These are phyloP conservation scores for Copidosoma floridanum DNA, from an alignment of 1,140 invertebrate species.

Conservation along the genomic window DNA sequence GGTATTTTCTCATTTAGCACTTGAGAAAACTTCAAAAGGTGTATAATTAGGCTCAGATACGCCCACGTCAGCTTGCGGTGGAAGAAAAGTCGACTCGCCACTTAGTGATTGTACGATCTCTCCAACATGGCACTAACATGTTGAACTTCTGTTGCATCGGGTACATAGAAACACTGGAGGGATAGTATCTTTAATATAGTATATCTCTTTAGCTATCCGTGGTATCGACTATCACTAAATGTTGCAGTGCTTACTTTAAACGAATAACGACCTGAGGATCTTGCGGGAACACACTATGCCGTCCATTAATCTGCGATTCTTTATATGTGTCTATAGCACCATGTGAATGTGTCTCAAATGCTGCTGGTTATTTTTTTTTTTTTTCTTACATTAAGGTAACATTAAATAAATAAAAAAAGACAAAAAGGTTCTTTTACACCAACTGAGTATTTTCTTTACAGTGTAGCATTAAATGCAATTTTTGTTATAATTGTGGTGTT, in stretches of 20 bases:
- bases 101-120: conserved; percentile 28
- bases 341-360: conserved; percentile 17
- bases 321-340: conserved; percentile 34
- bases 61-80: conserved; percentile 11
- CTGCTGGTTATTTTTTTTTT: no score
- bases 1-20: not conserved
- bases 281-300: conserved; percentile 51
- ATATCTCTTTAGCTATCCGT: not conserved
- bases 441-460: conserved; percentile 8
- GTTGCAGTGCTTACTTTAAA: conserved; percentile 24
- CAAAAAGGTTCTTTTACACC: not conserved
- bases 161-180: no score
- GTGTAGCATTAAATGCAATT: not conserved
- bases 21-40: not conserved
- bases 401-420: no score
- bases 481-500: no score
- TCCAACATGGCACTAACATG: no score
- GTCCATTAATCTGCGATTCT: conserved; percentile 46
- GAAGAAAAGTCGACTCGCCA: conserved; percentile 24
- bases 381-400: conserved; percentile 13
- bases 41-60: conserved; percentile 6
- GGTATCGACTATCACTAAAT: conserved; percentile 29
- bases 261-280: conserved; percentile 47
- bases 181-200: conserved; percentile 5
- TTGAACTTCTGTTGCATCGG: no score